phyloP scores from a whole-genome alignment of 2,888 invertebrate genomes.

The Leucophora obtusa region DNA sequence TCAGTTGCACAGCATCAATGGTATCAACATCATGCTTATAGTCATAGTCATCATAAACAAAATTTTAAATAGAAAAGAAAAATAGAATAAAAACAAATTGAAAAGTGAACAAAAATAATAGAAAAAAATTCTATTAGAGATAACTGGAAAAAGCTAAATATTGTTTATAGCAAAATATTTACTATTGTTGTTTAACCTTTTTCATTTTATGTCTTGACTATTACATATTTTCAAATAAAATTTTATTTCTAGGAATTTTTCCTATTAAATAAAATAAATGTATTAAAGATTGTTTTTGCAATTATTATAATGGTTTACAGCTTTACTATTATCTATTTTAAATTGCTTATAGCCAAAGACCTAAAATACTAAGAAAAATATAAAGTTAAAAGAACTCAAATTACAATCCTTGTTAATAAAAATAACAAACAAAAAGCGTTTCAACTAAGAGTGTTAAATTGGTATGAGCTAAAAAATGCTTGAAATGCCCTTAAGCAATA shows the following conservation, averaged over 20 bases:
- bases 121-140: background rate
- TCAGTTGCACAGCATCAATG: background rate
- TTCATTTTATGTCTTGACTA: background rate
- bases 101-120: background rate
- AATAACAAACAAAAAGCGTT: background rate
- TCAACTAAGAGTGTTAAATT: background rate
- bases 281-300: constrained; percentile 17
- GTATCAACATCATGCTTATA: background rate
- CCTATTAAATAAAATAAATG: background rate
- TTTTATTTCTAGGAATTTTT: background rate
- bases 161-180: too few species aligned
- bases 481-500: background rate
- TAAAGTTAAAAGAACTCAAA: background rate
- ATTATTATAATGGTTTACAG: constrained; percentile 47
- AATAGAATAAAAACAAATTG: background rate
- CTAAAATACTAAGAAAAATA: background rate
- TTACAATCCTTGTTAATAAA: background rate
- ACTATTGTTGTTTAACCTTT: background rate
- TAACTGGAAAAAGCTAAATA: too few species aligned
- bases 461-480: background rate
- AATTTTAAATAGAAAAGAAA: background rate
- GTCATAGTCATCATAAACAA: background rate
- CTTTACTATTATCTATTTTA: background rate
- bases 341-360: background rate
- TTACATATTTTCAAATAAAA: background rate